These are phyloP conservation scores for Diacarnus erythraeanus DNA, from an alignment of 37 sponge, comb jelly and placozoan species.

Conservation along the genomic window DNA sequence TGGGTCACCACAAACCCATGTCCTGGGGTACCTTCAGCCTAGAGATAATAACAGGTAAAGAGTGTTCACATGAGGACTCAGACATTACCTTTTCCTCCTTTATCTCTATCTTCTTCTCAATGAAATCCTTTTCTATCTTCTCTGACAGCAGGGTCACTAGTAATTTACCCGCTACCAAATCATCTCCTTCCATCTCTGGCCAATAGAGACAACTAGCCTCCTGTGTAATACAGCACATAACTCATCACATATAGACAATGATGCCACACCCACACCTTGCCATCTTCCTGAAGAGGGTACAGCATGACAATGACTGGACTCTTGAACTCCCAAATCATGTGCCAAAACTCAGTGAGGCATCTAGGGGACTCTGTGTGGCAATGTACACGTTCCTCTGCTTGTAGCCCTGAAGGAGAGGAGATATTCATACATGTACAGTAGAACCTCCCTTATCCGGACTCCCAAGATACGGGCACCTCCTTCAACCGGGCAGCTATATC, in stretches of 20 bases:
- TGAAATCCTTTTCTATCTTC: not conserved
- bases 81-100: constrained; percentile 39
- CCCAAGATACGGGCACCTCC: too few relatives aligned
- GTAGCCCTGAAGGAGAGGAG: constrained; percentile 46
- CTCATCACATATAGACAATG: not conserved
- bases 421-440: too few relatives aligned
- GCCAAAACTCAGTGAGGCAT: constrained; percentile 63
- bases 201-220: constrained; percentile 43
- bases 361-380: constrained; percentile 62
- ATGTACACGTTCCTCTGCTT: constrained; percentile 66
- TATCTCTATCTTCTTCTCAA: constrained; percentile 39
- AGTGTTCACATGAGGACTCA: not conserved
- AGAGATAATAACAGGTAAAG: not conserved
- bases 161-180: constrained; percentile 10
- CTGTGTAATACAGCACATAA: not conserved
- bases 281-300: constrained; percentile 22
- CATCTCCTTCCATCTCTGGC: constrained; percentile 25
- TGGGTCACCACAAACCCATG: constrained; percentile 26
- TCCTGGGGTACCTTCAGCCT: not conserved
- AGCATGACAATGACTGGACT: constrained; percentile 57
- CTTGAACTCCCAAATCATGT: constrained; percentile 74
- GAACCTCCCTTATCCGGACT: too few relatives aligned
- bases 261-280: constrained; percentile 18
- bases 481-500: too few relatives aligned
- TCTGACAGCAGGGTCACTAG: constrained; percentile 32